Percentiles rank a stretch among this genome's conserved stretches.
Conservation (phyloP, 2,888 invertebrate genomes). For the Alviniconcha strummeri region DNA sequence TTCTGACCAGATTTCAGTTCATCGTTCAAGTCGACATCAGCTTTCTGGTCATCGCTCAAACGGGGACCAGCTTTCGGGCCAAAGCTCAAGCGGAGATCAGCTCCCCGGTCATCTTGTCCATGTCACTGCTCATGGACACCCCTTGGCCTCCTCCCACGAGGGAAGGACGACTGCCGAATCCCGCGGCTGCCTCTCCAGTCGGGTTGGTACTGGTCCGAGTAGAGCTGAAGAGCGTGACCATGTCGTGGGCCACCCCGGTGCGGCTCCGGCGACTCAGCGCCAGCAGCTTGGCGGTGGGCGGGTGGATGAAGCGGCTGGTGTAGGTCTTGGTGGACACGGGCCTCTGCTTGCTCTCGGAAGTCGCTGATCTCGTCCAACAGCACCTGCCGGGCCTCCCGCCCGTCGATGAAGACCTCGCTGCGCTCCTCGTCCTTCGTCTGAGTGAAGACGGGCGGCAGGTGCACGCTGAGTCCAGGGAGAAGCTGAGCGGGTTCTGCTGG, state of each 20-base stretch:
- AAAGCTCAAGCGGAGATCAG: background rate
- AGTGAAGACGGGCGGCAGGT: constrained; percentile 30
- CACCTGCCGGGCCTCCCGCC: constrained; percentile 54
- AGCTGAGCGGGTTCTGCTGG: constrained; percentile 45
- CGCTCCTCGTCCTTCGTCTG: constrained; percentile 9
- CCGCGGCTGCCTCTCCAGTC: constrained; percentile 44
- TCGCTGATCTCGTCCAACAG: constrained; percentile 56
- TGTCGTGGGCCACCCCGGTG: constrained; percentile 34
- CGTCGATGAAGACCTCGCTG: constrained; percentile 32
- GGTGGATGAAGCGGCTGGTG: constrained; percentile 47
- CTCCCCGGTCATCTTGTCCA: constrained; percentile 19
- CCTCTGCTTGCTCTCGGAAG: constrained; percentile 48
- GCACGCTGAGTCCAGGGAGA: constrained; percentile 49
- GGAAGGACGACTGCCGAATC: background rate
- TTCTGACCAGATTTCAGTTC: too few species aligned
- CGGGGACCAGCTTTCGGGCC: too few species aligned
- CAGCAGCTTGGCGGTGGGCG: constrained; percentile 63
- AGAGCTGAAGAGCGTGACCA: constrained; percentile 60
- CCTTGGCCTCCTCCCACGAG: constrained; percentile 1
- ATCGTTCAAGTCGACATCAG: too few species aligned
- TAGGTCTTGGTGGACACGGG: constrained; percentile 45
- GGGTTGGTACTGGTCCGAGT: constrained; percentile 66
- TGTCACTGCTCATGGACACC: constrained; percentile 10
- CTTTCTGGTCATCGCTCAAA: too few species aligned
- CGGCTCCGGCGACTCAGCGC: constrained; percentile 48